Evolutionary conservation across 2,888 invertebrate species (phyloP).

Genomic region (Sinelater perroti): DNA sequence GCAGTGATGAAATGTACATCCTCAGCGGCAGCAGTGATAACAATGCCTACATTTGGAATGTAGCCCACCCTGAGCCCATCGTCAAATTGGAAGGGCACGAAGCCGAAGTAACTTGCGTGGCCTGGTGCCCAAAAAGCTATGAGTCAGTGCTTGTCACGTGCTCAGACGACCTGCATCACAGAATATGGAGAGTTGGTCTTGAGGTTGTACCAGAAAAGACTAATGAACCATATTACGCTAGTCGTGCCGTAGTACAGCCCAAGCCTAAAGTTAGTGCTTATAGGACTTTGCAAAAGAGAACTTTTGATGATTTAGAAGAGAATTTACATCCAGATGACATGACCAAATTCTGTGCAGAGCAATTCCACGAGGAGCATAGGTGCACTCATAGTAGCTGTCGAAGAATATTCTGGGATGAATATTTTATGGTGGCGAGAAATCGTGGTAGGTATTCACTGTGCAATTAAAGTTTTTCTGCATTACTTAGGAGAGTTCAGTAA

Average conservation of each 20-base stretch:
- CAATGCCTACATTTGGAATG: constrained; percentile 87
- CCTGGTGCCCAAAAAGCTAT: constrained; percentile 74
- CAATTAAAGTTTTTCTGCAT: too few relatives aligned
- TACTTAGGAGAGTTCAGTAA: too few relatives aligned
- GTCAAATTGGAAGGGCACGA: constrained; percentile 78
- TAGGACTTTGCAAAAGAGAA: neutral
- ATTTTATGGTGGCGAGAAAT: neutral
- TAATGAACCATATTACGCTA: constrained; percentile 44
- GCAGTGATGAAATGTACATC: constrained; percentile 82
- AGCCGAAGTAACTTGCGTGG: constrained; percentile 88
- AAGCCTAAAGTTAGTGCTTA: neutral
- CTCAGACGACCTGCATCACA: constrained; percentile 82
- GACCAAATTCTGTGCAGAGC: neutral
- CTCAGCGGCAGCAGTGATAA: constrained; percentile 90
- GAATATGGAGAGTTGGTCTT: constrained; percentile 76
- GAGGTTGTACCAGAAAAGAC: constrained; percentile 59
- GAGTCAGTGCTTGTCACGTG: constrained; percentile 77
- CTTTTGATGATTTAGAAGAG: neutral
- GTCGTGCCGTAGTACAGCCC: constrained; percentile 41
- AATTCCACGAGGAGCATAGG: neutral
- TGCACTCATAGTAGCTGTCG: neutral
- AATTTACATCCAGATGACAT: neutral
- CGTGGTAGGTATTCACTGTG: neutral
- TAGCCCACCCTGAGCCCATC: constrained; percentile 70
- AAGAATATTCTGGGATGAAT: neutral